These are phyloP conservation scores for Corydoras sp. DNA, from an alignment of 2,113 vertebrate genomes.

Conservation along the genomic window DNA sequence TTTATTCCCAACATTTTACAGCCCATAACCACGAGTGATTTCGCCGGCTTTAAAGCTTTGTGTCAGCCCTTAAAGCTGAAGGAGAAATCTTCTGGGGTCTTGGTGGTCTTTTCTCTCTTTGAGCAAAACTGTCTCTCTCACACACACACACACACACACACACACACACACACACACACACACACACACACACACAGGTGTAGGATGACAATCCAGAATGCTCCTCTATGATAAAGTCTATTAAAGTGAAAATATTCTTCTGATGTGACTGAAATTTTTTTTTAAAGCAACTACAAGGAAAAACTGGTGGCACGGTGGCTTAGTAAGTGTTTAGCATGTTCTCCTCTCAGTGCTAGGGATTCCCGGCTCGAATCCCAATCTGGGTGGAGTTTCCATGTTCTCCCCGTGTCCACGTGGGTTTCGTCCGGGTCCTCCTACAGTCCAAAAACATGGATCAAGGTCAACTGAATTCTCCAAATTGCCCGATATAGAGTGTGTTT, in stretches of 20 bases:
- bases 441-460: too few species aligned
- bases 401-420: too few species aligned
- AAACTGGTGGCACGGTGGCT: too few species aligned
- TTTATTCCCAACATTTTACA: slow-evolving; percentile 19
- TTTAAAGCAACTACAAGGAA: slow-evolving; percentile 6
- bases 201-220: slow-evolving; percentile 24
- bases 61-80: slow-evolving; percentile 19
- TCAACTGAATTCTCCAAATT: too few species aligned
- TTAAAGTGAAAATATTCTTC: slow-evolving; percentile 39
- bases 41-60: slow-evolving; percentile 41
- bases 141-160: slow-evolving; percentile 26
- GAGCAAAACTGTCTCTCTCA: slow-evolving; percentile 23
- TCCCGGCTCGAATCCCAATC: too few species aligned
- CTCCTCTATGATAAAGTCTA: slow-evolving; percentile 18
- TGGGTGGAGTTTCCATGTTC: too few species aligned
- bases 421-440: too few species aligned
- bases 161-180: too few species aligned
- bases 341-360: too few species aligned
- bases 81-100: slow-evolving; percentile 25
- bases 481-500: too few species aligned
- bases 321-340: too few species aligned
- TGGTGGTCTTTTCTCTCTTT: slow-evolving; percentile 11
- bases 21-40: slow-evolving; percentile 30
- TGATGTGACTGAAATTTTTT: slow-evolving; percentile 24
- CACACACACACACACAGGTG: not conserved